Conservation (phyloP, 2,888 invertebrate species). For the Andrena fulva region DNA sequence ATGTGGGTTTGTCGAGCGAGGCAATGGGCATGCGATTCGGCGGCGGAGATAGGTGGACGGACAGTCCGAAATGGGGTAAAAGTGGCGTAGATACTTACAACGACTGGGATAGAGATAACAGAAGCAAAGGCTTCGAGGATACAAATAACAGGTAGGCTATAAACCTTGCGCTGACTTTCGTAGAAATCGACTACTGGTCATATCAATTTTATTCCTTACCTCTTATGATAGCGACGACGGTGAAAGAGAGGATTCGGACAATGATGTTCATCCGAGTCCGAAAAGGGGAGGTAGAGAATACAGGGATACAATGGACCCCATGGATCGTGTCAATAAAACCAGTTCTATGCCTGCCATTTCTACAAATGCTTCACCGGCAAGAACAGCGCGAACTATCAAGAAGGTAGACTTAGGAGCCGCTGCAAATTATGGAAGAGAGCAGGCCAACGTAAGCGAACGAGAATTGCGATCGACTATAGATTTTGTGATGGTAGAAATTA, state of each 20-base stretch:
- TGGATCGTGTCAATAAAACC: slow-evolving; percentile 78
- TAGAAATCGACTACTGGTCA: not conserved
- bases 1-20: slow-evolving; percentile 91
- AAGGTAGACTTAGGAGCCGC: slow-evolving; percentile 90
- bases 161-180: not conserved
- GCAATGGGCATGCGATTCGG: slow-evolving; percentile 88
- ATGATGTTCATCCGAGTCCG: slow-evolving; percentile 86
- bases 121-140: slow-evolving; percentile 83
- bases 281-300: slow-evolving; percentile 86
- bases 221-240: slow-evolving; percentile 86
- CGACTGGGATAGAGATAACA: slow-evolving; percentile 82
- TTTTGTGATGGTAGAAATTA: slow-evolving; percentile 12
- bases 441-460: slow-evolving; percentile 72
- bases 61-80: slow-evolving; percentile 84
- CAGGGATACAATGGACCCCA: slow-evolving; percentile 85
- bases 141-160: slow-evolving; percentile 83
- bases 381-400: slow-evolving; percentile 85
- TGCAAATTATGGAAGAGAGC: slow-evolving; percentile 88
- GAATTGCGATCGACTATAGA: not conserved
- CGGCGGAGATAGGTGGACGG: slow-evolving; percentile 84
- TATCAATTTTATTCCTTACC: not conserved
- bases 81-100: slow-evolving; percentile 84
- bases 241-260: slow-evolving; percentile 89
- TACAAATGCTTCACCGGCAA: slow-evolving; percentile 83
- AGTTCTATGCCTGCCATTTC: slow-evolving; percentile 83